Percentiles rank a stretch among this genome's conserved stretches.
Conservation (phyloP, 2,888 invertebrate species). For the Polydrusus tereticollis region DNA sequence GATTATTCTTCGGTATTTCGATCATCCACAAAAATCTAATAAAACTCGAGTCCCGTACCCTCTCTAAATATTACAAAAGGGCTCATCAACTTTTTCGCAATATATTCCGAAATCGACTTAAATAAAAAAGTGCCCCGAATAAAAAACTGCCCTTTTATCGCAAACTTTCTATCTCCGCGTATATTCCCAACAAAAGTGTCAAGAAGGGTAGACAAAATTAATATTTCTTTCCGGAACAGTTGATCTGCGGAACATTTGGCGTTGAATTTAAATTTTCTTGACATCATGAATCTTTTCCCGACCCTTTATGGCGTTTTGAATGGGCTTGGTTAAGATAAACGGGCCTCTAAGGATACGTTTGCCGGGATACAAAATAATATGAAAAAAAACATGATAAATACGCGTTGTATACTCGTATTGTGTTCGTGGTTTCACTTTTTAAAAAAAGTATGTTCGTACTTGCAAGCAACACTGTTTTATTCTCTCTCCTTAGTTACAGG, state of each 20-base stretch:
- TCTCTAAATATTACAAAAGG: slow-evolving; percentile 2
- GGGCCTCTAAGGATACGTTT: slow-evolving; percentile 3
- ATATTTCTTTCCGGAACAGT: slow-evolving; percentile 44
- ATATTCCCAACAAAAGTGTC: slow-evolving; percentile 36
- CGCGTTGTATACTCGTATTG: not conserved
- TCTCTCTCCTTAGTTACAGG: too few species aligned
- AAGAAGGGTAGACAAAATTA: slow-evolving; percentile 41
- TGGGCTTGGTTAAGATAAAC: slow-evolving; percentile 30
- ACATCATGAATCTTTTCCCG: slow-evolving; percentile 39
- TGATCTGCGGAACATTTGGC: slow-evolving; percentile 44
- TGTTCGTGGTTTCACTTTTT: not conserved
- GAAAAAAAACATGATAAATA: slow-evolving; percentile 8
- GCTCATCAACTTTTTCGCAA: slow-evolving; percentile 19
- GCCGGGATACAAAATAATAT: slow-evolving; percentile 4
- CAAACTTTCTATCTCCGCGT: slow-evolving; percentile 25
- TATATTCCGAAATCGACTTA: slow-evolving; percentile 22
- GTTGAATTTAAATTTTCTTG: slow-evolving; percentile 38
- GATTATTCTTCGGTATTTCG: not conserved
- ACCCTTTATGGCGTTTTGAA: slow-evolving; percentile 33
- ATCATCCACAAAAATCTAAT: not conserved
- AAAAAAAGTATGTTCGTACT: not conserved
- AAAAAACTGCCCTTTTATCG: slow-evolving; percentile 26
- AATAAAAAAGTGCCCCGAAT: slow-evolving; percentile 28
- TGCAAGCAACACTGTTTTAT: too few species aligned
- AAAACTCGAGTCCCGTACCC: not conserved